phyloP scores from a whole-genome alignment of 1,140 invertebrate species.

The Hyles euphorbiae region DNA sequence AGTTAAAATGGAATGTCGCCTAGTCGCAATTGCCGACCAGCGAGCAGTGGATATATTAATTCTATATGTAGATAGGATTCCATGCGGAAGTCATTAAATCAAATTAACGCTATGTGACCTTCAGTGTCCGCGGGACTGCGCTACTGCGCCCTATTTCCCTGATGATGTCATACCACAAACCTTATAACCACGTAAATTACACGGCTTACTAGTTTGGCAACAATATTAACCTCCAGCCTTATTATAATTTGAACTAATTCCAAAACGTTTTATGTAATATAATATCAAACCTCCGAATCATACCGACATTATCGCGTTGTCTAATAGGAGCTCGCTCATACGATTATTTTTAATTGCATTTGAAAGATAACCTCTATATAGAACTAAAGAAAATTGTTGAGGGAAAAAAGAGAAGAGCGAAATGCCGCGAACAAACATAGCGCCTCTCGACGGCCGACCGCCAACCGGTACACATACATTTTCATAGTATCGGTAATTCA shows the following conservation, averaged over 20 bases:
- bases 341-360: too few relatives aligned
- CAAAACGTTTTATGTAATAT: too few relatives aligned
- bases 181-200: constrained; percentile 21
- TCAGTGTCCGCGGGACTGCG: constrained; percentile 33
- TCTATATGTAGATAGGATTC: constrained; percentile 49
- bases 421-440: not conserved
- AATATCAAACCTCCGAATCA: too few relatives aligned
- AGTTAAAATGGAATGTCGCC: not conserved
- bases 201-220: not conserved
- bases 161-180: constrained; percentile 40
- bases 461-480: not conserved
- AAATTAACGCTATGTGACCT: constrained; percentile 37
- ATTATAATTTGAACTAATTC: too few relatives aligned
- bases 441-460: too few relatives aligned
- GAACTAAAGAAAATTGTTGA: not conserved
- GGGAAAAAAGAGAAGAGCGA: not conserved
- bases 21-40: too few relatives aligned
- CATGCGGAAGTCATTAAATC: constrained; percentile 48
- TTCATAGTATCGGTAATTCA: not conserved
- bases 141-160: constrained; percentile 43
- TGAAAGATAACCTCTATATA: too few relatives aligned
- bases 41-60: too few relatives aligned
- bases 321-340: too few relatives aligned
- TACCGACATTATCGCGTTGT: too few relatives aligned
- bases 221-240: too few relatives aligned